These are phyloP conservation scores for Lycocorax pyrrhopterus DNA, from an alignment of 2,113 vertebrate genomes.

Conservation along the genomic window DNA sequence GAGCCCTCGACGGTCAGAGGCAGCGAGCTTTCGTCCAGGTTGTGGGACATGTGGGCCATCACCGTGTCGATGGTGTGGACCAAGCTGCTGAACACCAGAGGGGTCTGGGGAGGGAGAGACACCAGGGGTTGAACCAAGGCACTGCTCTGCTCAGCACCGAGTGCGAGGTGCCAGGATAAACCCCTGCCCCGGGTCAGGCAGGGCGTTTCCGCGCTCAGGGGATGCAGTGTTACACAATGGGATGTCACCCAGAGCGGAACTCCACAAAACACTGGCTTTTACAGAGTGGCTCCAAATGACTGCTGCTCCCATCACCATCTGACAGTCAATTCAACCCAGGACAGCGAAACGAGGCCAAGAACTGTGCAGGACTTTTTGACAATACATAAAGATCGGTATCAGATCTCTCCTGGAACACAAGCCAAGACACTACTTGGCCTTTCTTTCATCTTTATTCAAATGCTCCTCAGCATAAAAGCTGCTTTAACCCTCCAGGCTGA, in stretches of 20 bases:
- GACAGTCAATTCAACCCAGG: not conserved
- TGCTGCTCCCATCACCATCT: not conserved
- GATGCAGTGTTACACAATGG: not conserved
- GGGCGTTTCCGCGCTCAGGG: not conserved
- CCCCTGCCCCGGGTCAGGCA: not conserved
- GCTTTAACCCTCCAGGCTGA: not conserved
- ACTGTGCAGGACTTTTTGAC: not conserved
- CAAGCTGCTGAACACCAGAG: slow-evolving; percentile 72
- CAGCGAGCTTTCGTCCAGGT: slow-evolving; percentile 56
- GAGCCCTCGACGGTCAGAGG: slow-evolving; percentile 75
- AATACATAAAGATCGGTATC: too few species aligned
- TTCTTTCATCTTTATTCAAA: not conserved
- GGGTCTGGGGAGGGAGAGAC: slow-evolving; percentile 28
- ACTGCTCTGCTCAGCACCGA: not conserved
- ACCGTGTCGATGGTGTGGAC: slow-evolving; percentile 84
- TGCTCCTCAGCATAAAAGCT: not conserved
- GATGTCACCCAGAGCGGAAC: not conserved
- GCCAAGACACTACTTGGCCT: not conserved
- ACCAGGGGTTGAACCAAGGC: not conserved
- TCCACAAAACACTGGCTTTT: not conserved
- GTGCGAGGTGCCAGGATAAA: not conserved
- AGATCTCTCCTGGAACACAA: not conserved
- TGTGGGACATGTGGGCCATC: slow-evolving; percentile 78
- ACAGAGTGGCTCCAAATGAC: accelerated
- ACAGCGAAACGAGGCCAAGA: not conserved